These are phyloP conservation scores for Malachius bipustulatus DNA, from an alignment of 2,888 invertebrate species.

Conservation along the genomic window DNA sequence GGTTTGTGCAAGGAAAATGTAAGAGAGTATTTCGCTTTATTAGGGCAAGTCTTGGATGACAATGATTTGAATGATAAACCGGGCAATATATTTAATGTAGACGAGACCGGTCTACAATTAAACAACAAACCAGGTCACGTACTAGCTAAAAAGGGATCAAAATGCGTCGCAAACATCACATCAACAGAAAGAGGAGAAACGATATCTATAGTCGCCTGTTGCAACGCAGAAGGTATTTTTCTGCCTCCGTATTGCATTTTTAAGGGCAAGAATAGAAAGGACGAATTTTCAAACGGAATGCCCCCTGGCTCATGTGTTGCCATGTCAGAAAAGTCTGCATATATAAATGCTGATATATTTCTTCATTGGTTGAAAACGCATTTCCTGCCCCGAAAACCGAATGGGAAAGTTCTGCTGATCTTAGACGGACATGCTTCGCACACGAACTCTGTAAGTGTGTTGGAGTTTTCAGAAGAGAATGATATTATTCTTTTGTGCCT, in stretches of 20 bases:
- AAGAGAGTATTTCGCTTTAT: background rate
- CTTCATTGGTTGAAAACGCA: conserved; percentile 14
- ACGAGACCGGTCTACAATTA: conserved; percentile 29
- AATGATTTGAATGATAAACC: conserved; percentile 16
- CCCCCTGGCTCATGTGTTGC: conserved; percentile 17
- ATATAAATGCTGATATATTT: conserved; percentile 17
- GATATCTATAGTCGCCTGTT: conserved; percentile 27
- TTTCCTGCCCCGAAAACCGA: conserved; percentile 25
- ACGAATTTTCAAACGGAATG: conserved; percentile 17
- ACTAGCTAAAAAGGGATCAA: conserved; percentile 21
- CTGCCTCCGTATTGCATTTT: conserved; percentile 15
- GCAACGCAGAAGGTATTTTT: conserved; percentile 27
- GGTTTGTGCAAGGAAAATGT: background rate
- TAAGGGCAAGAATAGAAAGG: conserved; percentile 18
- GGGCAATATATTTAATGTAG: conserved; percentile 8
- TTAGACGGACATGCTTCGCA: conserved; percentile 28
- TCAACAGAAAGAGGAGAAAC: conserved; percentile 28
- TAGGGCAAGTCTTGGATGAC: background rate
- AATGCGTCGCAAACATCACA: conserved; percentile 20
- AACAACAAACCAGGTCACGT: conserved; percentile 30
- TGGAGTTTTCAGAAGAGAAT: conserved; percentile 21
- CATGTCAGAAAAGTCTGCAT: conserved; percentile 20
- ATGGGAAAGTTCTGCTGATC: conserved; percentile 23
- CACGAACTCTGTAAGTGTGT: conserved; percentile 16
- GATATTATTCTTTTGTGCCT: conserved; percentile 24